phyloP scores from a whole-genome alignment of 1,140 invertebrate genomes.

The Drosophila burlai region DNA sequence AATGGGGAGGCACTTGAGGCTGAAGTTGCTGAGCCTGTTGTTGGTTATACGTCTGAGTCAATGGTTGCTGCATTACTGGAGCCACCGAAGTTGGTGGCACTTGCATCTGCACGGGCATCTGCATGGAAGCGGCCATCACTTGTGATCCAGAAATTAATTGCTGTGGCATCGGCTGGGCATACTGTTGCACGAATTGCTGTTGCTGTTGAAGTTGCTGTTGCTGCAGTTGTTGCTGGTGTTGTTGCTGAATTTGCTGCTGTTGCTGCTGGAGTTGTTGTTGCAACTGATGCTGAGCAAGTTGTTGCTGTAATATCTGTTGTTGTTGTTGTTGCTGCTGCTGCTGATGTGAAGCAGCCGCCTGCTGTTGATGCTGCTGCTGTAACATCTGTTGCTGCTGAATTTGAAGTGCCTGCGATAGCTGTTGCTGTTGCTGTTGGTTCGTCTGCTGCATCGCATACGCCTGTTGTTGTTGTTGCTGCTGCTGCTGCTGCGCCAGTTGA shows the following conservation, averaged over 20 bases:
- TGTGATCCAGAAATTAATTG: slow-evolving; percentile 85
- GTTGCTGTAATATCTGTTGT: slow-evolving; percentile 53
- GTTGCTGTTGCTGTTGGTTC: slow-evolving; percentile 43
- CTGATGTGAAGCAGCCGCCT: slow-evolving; percentile 49
- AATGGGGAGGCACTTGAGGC: slow-evolving; percentile 58
- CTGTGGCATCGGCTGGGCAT: slow-evolving; percentile 52
- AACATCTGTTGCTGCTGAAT: slow-evolving; percentile 48
- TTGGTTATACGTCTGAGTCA: slow-evolving; percentile 32
- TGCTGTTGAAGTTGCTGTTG: slow-evolving; percentile 51
- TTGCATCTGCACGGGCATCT: slow-evolving; percentile 62
- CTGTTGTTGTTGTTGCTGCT: slow-evolving; percentile 39
- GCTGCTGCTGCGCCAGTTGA: slow-evolving; percentile 27
- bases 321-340: slow-evolving; percentile 47
- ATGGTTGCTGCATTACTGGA: slow-evolving; percentile 43
- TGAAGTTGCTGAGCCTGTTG: slow-evolving; percentile 24
- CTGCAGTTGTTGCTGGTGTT: slow-evolving; percentile 39
- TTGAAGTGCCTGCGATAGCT: slow-evolving; percentile 48
- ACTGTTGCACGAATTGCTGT: slow-evolving; percentile 76
- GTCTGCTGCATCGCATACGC: slow-evolving; percentile 37
- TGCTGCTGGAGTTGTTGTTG: slow-evolving; percentile 53
- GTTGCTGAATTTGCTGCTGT: slow-evolving; percentile 42
- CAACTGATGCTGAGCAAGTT: slow-evolving; percentile 48
- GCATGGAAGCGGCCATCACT: slow-evolving; percentile 84
- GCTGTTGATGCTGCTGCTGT: slow-evolving; percentile 52
- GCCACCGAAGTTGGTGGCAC: slow-evolving; percentile 45